Evolutionary conservation across 2,888 invertebrate species (phyloP).

Genomic region (Hydroisotoma schaefferi): DNA sequence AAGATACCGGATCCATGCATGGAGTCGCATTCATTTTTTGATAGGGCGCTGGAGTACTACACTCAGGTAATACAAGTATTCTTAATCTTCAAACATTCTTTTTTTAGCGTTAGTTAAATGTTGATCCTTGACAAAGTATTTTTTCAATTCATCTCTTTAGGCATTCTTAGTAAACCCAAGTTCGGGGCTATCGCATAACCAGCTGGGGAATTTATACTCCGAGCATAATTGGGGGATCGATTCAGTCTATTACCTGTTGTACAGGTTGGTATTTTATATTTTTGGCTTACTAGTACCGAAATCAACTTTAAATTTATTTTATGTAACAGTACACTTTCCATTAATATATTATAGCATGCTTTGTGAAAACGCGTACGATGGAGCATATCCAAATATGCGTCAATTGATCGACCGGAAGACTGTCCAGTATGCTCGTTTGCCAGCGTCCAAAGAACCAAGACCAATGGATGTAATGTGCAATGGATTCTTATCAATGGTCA

Average conservation of each 20-base stretch:
- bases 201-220: conserved; percentile 42
- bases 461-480: conserved; percentile 40
- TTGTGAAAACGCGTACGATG: conserved; percentile 38
- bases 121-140: neutral
- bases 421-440: conserved; percentile 41
- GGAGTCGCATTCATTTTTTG: neutral
- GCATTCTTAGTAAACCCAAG: conserved; percentile 40
- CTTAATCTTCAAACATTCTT: neutral
- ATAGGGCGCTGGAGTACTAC: neutral
- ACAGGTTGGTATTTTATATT: conserved; percentile 42
- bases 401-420: conserved; percentile 36
- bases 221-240: conserved; percentile 37
- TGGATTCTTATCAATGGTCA: conserved; percentile 33
- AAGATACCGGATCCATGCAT: neutral
- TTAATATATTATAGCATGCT: conserved; percentile 24
- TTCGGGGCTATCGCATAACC: conserved; percentile 42
- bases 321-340: no score
- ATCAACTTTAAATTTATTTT: neutral
- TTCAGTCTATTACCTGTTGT: conserved; percentile 41
- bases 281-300: neutral
- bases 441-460: conserved; percentile 36
- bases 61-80: neutral
- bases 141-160: conserved; percentile 9
- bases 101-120: neutral
- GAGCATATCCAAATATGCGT: conserved; percentile 37